Evolutionary conservation across 2,888 invertebrate genomes (phyloP).

Genomic region (Brachynemurus nebulosus): DNA sequence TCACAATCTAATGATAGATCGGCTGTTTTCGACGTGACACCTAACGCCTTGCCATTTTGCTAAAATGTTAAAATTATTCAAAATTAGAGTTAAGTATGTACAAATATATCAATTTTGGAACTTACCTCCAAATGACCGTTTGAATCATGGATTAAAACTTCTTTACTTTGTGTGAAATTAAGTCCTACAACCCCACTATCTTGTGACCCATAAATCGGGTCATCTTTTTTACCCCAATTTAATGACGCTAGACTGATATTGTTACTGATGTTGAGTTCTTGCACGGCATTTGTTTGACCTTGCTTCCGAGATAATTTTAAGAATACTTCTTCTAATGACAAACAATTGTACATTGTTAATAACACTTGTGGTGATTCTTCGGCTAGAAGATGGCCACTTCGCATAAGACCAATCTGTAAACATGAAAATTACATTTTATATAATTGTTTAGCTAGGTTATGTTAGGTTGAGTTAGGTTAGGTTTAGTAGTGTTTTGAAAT

Average conservation of each 20-base stretch:
- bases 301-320: conserved; percentile 75
- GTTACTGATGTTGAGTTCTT: conserved; percentile 51
- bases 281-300: conserved; percentile 41
- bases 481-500: not conserved
- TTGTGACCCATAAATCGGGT: conserved; percentile 70
- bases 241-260: conserved; percentile 69
- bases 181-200: conserved; percentile 78
- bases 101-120: conserved; percentile 9
- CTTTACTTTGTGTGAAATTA: conserved; percentile 85
- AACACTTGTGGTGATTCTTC: conserved; percentile 80
- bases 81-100: not conserved
- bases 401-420: conserved; percentile 81
- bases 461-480: not conserved
- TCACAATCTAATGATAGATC: conserved; percentile 41
- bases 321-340: conserved; percentile 83
- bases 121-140: conserved; percentile 52
- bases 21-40: conserved; percentile 26
- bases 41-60: conserved; percentile 33
- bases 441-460: no score
- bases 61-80: conserved; percentile 20
- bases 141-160: conserved; percentile 64
- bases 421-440: no score
- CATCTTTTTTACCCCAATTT: conserved; percentile 70
- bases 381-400: conserved; percentile 78
- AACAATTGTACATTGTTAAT: conserved; percentile 69